These are phyloP conservation scores for Tuta absoluta DNA, from an alignment of 2,888 invertebrate species.

Conservation along the genomic window DNA sequence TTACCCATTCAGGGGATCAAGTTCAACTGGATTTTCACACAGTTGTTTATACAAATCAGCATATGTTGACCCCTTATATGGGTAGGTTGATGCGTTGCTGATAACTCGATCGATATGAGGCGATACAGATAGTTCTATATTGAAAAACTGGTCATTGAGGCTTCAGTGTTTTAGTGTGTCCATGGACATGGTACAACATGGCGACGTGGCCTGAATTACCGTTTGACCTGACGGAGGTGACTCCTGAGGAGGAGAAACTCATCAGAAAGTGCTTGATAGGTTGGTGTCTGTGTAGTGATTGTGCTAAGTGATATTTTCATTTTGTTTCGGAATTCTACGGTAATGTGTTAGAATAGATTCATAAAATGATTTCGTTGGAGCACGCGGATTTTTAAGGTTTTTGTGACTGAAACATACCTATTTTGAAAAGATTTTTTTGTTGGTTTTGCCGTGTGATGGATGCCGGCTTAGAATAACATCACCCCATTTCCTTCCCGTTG, in stretches of 20 bases:
- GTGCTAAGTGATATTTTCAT: conserved; percentile 35
- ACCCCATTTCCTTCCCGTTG: too few relatives aligned
- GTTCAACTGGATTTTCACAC: too few relatives aligned
- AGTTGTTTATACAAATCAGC: too few relatives aligned
- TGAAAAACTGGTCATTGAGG: conserved; percentile 43
- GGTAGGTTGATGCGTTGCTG: too few relatives aligned
- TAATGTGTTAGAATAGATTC: neutral
- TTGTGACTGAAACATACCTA: too few relatives aligned
- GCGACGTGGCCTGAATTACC: conserved; percentile 63
- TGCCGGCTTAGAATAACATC: too few relatives aligned
- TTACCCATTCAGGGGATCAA: too few relatives aligned
- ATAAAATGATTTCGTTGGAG: neutral
- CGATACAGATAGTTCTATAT: conserved; percentile 48
- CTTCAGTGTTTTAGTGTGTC: neutral
- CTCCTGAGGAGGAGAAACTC: conserved; percentile 63
- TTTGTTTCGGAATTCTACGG: conserved; percentile 31
- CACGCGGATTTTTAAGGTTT: neutral
- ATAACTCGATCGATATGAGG: neutral
- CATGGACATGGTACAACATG: conserved; percentile 43
- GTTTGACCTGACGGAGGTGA: conserved; percentile 60
- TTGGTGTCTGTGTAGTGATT: conserved; percentile 47
- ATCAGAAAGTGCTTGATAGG: conserved; percentile 69
- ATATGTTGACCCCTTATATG: too few relatives aligned
- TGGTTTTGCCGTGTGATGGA: too few relatives aligned
- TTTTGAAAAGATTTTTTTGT: too few relatives aligned